These are phyloP conservation scores for Ochlodes sylvanus DNA, from an alignment of 2,888 invertebrate species.

Conservation along the genomic window DNA sequence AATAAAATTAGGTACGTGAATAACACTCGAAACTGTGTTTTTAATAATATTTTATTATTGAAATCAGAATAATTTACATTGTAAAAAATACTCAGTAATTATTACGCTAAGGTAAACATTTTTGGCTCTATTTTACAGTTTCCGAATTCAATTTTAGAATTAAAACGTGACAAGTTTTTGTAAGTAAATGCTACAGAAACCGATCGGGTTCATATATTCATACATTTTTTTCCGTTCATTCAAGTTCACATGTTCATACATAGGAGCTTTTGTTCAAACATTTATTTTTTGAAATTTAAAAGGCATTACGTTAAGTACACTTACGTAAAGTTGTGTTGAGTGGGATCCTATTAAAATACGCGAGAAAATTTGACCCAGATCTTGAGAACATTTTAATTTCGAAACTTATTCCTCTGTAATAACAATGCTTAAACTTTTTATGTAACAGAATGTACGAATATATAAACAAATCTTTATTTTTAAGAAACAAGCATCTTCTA, in stretches of 20 bases:
- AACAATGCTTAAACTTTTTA: background rate
- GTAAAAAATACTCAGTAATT: constrained; percentile 82
- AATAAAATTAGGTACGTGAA: constrained; percentile 46
- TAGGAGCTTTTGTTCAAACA: background rate
- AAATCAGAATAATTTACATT: constrained; percentile 85
- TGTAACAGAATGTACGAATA: background rate
- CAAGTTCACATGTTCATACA: too few relatives aligned
- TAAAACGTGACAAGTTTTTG: constrained; percentile 12
- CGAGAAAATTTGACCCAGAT: constrained; percentile 4
- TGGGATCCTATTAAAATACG: background rate
- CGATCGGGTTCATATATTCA: constrained; percentile 20
- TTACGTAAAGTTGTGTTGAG: constrained; percentile 38
- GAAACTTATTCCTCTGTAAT: background rate
- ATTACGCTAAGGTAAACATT: constrained; percentile 76
- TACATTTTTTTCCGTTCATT: background rate
- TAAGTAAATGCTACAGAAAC: constrained; percentile 11
- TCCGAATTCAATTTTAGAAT: constrained; percentile 21
- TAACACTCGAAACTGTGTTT: constrained; percentile 54
- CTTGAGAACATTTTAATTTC: background rate
- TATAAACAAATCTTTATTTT: background rate
- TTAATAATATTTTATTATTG: constrained; percentile 81
- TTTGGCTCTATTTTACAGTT: constrained; percentile 73
- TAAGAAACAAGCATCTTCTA: constrained; percentile 26
- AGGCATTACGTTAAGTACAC: background rate
- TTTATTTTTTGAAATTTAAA: background rate